Evolutionary conservation across 2,888 invertebrate genomes (phyloP), one percentile per base, ranked within the genome.

Genomic region (Dryococelus australis): DNA sequence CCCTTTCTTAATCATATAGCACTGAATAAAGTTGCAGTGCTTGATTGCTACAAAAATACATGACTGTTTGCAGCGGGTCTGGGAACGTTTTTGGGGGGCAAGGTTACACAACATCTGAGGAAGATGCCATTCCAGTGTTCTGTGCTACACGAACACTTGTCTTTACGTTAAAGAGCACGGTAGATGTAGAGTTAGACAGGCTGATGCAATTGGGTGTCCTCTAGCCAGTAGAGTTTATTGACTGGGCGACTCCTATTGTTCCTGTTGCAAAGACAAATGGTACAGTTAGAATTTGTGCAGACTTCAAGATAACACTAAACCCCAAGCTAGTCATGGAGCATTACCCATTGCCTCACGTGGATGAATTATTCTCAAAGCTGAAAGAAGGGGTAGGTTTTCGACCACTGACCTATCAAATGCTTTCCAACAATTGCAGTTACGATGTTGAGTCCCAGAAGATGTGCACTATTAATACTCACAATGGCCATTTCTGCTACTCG

Each of bases 251-350:
- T n/a, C 65, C 65, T 3, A 65, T 24, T 65, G 65, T 65, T 24
- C 65, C 20, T 65, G 65, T 65, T 24, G 65, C n/a, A n/a, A 65
- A 65, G 65, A 65, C 3, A n/a, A 24, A 65, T 65, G 65, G 20
- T n/a, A 65, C 24, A n/a, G 6, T 65, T 24, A 65, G 27, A 83
- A 26, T 84, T 65, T 24, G 86, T 80, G 53, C 51, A 0, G 43
- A 43, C 10, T 43, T 28, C n/a, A 79, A 26, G 35, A 86, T 86
- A 86, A 83, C 13, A 85, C 5, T 86, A 27, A 86, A 86, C 43
- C 53, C 20, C 83, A 12, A 43, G n/a, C 35, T 86, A 53, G 27
- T 43, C 12, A 51, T 84, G 16, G 28, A 85, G 43, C 51, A 85
- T 20, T 86, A 65, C 16, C 65, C 65, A 0, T 47, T 47, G 10